phyloP scores from a whole-genome alignment of 64 coral and sea anemone species.

The Pachyseris speciosa region DNA sequence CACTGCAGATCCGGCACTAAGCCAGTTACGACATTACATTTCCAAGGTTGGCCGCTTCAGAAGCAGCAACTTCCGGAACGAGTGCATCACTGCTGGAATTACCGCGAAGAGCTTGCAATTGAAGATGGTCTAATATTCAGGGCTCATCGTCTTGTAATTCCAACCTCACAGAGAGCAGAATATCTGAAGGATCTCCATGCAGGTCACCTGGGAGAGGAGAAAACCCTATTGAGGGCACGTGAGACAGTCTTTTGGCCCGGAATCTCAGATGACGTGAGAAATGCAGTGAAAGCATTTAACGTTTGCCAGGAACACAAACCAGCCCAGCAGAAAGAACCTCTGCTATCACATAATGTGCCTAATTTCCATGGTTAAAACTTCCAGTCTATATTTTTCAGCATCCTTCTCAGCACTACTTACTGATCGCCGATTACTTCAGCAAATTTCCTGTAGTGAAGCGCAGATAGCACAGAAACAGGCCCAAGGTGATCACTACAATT shows the following conservation, averaged over 20 bases:
- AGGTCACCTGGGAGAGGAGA: conserved; percentile 27
- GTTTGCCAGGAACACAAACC: background rate
- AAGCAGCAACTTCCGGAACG: background rate
- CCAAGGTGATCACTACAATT: too few species aligned
- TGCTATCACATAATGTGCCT: background rate
- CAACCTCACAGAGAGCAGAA: background rate
- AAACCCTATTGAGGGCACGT: conserved; percentile 17
- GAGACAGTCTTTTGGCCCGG: conserved; percentile 44
- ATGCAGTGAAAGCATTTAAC: background rate
- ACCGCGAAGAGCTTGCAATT: background rate
- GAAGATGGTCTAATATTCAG: background rate
- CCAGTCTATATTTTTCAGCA: conserved; percentile 31
- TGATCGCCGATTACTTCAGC: conserved; percentile 57
- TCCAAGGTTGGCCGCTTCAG: background rate
- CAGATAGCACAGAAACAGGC: too few species aligned
- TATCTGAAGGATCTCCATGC: background rate
- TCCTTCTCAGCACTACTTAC: conserved; percentile 18
- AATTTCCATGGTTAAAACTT: conserved; percentile 22
- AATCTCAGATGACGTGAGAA: conserved; percentile 34
- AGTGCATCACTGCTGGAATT: background rate
- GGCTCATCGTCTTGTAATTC: conserved; percentile 6
- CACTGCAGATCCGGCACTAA: background rate
- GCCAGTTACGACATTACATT: background rate
- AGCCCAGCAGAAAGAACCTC: conserved; percentile 13
- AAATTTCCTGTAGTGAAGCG: conserved; percentile 52